A percentile compares a stretch with the other conserved stretches of the same genome.
phyloP scores from a whole-genome alignment of 2,888 invertebrate species.

The Eumerus sabulonum region DNA sequence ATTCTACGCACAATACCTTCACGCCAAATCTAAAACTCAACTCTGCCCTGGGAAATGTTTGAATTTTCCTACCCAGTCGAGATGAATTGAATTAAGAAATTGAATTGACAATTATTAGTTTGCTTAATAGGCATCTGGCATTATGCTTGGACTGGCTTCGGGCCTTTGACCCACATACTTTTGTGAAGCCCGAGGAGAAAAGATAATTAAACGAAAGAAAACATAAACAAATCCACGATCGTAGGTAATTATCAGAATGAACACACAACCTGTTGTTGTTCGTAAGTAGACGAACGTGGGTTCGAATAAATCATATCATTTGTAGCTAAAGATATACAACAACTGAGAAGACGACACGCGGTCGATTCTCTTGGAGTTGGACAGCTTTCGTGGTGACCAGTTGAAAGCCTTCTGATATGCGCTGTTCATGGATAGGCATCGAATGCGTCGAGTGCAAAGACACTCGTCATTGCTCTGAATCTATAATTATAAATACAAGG shows the following conservation, averaged over 20 bases:
- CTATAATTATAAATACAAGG: constrained; percentile 68
- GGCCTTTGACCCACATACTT: constrained; percentile 37
- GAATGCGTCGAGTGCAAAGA: constrained; percentile 60
- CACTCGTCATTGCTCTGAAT: constrained; percentile 65
- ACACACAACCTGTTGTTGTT: constrained; percentile 12
- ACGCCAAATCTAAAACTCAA: too few relatives aligned
- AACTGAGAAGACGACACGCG: constrained; percentile 19
- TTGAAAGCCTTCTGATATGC: neutral
- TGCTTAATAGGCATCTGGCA: neutral
- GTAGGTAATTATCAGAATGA: constrained; percentile 17
- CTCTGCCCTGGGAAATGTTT: too few relatives aligned
- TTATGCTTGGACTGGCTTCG: constrained; percentile 6
- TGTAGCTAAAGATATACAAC: constrained; percentile 37
- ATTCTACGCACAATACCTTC: constrained; percentile 8
- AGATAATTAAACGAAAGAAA: too few relatives aligned
- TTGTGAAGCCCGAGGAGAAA: neutral
- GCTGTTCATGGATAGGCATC: constrained; percentile 2
- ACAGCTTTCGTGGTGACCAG: constrained; percentile 5
- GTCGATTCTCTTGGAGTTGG: constrained; percentile 7
- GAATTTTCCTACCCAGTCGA: neutral
- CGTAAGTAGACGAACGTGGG: neutral
- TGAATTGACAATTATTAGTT: neutral
- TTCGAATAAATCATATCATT: constrained; percentile 45
- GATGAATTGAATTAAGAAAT: too few relatives aligned
- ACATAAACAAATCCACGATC: constrained; percentile 17